Evolutionary conservation across 2,797 vertebrate species (phyloP).

Genomic region (Podarcis siculus): DNA sequence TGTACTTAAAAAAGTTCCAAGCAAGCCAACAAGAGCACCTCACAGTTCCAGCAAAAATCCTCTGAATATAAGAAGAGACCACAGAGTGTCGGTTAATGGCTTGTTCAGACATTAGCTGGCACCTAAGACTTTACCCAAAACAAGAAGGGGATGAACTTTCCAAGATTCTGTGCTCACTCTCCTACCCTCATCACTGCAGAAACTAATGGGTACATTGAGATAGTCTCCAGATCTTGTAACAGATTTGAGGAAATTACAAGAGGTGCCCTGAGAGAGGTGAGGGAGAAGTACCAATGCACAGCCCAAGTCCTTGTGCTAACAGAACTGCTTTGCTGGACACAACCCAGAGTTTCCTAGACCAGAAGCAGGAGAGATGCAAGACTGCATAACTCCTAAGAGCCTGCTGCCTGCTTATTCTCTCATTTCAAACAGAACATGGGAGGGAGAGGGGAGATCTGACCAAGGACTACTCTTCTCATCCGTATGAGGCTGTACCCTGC

Average conservation of each 20-base stretch:
- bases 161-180: background rate
- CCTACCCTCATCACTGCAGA: background rate
- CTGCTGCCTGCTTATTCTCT: background rate
- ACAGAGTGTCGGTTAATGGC: background rate
- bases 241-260: too few relatives aligned
- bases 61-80: background rate
- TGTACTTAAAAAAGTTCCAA: background rate
- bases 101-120: background rate
- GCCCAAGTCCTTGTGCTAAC: too few relatives aligned
- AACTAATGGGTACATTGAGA: background rate
- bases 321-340: too few relatives aligned
- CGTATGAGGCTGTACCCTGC: background rate
- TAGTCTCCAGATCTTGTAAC: too few relatives aligned
- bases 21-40: background rate
- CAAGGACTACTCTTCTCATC: background rate
- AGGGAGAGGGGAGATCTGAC: background rate
- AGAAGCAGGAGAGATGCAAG: background rate
- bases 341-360: too few relatives aligned
- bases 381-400: too few relatives aligned
- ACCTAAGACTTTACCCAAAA: background rate
- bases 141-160: background rate
- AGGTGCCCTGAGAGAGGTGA: too few relatives aligned
- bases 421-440: background rate
- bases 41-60: background rate
- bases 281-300: too few relatives aligned